Conservation (phyloP, 35 echinoderm and acorn worm genomes). For the Apostichopus japonicus region DNA sequence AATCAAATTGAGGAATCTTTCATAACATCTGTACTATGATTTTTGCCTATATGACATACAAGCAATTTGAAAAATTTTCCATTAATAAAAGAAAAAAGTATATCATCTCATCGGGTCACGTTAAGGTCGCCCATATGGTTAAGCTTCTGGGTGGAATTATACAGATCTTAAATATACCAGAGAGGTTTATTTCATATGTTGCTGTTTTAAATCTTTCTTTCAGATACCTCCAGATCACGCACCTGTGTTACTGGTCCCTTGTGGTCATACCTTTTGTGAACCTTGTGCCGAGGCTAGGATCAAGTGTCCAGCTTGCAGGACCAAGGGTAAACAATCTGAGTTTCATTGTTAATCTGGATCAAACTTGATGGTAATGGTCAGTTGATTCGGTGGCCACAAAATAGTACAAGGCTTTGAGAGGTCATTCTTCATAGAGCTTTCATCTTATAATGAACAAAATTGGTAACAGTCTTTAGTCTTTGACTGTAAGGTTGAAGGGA, state of each 20-base stretch:
- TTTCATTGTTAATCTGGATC: too few species aligned
- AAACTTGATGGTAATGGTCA: too few species aligned
- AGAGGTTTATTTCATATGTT: neutral
- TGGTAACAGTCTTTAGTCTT: too few species aligned
- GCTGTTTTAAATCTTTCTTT: neutral
- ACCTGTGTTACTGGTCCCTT: constrained; percentile 84
- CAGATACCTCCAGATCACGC: constrained; percentile 88
- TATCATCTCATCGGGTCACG: neutral
- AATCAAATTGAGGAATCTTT: neutral
- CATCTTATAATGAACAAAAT: too few species aligned
- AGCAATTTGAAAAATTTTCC: neutral
- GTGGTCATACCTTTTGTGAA: constrained; percentile 98
- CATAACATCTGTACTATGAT: neutral
- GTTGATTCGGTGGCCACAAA: too few species aligned
- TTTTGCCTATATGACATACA: neutral
- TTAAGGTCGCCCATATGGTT: neutral
- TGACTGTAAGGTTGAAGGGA: too few species aligned
- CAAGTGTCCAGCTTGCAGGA: constrained; percentile 92
- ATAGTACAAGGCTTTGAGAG: too few species aligned
- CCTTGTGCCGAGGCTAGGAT: constrained; percentile 97
- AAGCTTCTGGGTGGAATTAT: too few species aligned
- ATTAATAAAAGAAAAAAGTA: too few species aligned
- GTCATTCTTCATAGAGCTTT: too few species aligned
- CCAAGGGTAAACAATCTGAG: constrained; percentile 65
- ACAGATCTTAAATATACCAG: neutral